Evolutionary conservation across 2,113 vertebrate species (phyloP), one percentile per base, ranked within the genome.

Genomic region (Raja brachyura): DNA sequence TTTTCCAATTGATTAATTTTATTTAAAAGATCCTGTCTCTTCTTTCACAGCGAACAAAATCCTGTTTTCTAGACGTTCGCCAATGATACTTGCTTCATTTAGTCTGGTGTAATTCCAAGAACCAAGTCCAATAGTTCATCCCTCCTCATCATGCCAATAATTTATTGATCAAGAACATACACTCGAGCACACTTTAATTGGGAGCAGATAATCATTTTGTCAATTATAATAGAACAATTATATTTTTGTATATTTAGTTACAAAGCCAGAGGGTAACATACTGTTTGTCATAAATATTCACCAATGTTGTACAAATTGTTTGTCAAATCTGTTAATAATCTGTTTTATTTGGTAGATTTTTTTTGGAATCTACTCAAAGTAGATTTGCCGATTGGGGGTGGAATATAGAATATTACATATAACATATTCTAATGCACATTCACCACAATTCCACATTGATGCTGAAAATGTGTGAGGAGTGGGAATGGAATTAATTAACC

Each of bases 161-260:
- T 9, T 10, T 68, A 68, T 68, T 68, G 66, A 68, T 68, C 66
- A 68, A 68, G 66, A 68, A 68, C 16, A 68, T 68, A 14, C 66
- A 14, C 66, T 16, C 3, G 66, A 68, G 16, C 16, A 68, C 66
- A 68, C 66, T 68, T 68, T 68, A 13, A 68, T 14, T 68, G 7
- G 16, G 66, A 16, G 66, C 66, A 68, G n/a, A 14, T 77, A 14
- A 2, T 77, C 31, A 77, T 77, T 33, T 77, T 31, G 11, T 33
- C n/a, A 77, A 31, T 33, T 33, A 31, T 4, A 77, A 33, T 33
- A 3, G 31, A 77, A 33, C 10, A 33, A 14, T 96, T 96, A 96
- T 95, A 97, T 96, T 95, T 96, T 97, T 96, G 96, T 97, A 96
- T 96, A 96, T 97, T 97, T 97, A 97, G 97, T 96, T 18, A 20